Evolutionary conservation across 2,797 vertebrate genomes (phyloP).

Genomic region (Balearica regulorum): DNA sequence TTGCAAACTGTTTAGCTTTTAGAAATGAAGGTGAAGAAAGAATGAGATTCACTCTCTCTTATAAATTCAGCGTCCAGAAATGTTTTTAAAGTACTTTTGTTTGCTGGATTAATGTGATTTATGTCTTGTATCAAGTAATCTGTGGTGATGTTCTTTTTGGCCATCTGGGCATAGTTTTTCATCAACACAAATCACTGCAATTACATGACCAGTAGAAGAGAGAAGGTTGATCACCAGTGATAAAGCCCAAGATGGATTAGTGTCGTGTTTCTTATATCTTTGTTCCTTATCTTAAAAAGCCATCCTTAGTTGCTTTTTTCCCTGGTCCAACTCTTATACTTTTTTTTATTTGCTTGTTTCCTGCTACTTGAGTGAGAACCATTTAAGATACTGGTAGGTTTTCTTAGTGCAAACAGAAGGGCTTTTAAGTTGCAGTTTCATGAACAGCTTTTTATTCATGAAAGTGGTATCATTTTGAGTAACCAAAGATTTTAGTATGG

Average conservation of each 20-base stretch:
- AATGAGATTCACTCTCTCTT: constrained; percentile 20
- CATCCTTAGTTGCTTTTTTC: constrained; percentile 67
- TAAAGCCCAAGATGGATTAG: constrained; percentile 74
- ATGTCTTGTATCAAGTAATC: constrained; percentile 70
- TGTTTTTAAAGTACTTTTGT: constrained; percentile 30
- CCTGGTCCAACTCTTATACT: neutral
- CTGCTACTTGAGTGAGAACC: neutral
- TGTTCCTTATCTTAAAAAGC: constrained; percentile 83
- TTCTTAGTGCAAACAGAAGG: neutral
- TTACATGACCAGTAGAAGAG: constrained; percentile 81
- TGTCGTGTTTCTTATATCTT: constrained; percentile 78
- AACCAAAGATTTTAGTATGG: neutral
- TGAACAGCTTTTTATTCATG: neutral
- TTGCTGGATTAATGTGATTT: constrained; percentile 7
- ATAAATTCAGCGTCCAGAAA: constrained; percentile 23
- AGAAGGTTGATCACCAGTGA: constrained; percentile 77
- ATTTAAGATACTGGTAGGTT: neutral
- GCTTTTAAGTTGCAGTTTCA: neutral
- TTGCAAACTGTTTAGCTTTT: constrained; percentile 19
- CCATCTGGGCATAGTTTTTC: constrained; percentile 83
- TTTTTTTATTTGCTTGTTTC: constrained; percentile 40
- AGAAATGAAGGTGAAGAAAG: constrained; percentile 26
- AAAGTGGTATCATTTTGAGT: neutral
- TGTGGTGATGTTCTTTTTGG: constrained; percentile 76
- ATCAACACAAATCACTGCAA: constrained; percentile 87